Evolutionary conservation across 2,113 vertebrate genomes (phyloP).

Genomic region (Poicephalus gulielmi): DNA sequence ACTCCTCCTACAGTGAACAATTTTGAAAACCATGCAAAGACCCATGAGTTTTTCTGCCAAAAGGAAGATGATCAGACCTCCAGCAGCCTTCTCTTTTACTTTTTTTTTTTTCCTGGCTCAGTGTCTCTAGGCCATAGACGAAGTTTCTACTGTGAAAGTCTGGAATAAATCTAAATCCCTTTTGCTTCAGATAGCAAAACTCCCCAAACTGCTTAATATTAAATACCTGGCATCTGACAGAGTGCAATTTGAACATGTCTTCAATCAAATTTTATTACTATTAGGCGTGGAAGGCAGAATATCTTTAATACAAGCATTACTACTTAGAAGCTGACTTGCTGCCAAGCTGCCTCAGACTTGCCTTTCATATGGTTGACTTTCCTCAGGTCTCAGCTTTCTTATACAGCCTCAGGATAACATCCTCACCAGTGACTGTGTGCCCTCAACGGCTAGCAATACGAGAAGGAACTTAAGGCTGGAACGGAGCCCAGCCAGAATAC

Average conservation of each 20-base stretch:
- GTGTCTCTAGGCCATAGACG: not conserved
- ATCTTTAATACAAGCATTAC: slow-evolving; percentile 18
- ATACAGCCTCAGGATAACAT: not conserved
- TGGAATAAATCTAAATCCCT: slow-evolving; percentile 47
- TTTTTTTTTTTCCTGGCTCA: not conserved
- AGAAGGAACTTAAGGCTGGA: slow-evolving; percentile 1
- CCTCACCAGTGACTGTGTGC: not conserved
- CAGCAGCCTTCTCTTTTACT: not conserved
- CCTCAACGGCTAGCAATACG: not conserved
- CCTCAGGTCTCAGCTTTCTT: not conserved
- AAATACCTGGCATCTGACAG: slow-evolving; percentile 53
- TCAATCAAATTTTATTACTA: slow-evolving; percentile 56
- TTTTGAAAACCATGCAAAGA: not conserved
- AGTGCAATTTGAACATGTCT: slow-evolving; percentile 36
- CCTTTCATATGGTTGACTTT: slow-evolving; percentile 12
- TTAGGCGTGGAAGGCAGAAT: not conserved
- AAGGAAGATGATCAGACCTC: slow-evolving; percentile 4
- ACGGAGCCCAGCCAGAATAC: not conserved
- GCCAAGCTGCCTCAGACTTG: slow-evolving; percentile 5
- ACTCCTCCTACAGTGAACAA: not conserved
- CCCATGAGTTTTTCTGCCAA: not conserved
- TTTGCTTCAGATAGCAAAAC: slow-evolving; percentile 41
- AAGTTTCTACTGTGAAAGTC: slow-evolving; percentile 25
- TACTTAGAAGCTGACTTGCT: slow-evolving; percentile 18
- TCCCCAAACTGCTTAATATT: slow-evolving; percentile 33